Evolutionary conservation across 2,113 vertebrate species (phyloP), one percentile per base, ranked within the genome.

Genomic region (Fulica atra): DNA sequence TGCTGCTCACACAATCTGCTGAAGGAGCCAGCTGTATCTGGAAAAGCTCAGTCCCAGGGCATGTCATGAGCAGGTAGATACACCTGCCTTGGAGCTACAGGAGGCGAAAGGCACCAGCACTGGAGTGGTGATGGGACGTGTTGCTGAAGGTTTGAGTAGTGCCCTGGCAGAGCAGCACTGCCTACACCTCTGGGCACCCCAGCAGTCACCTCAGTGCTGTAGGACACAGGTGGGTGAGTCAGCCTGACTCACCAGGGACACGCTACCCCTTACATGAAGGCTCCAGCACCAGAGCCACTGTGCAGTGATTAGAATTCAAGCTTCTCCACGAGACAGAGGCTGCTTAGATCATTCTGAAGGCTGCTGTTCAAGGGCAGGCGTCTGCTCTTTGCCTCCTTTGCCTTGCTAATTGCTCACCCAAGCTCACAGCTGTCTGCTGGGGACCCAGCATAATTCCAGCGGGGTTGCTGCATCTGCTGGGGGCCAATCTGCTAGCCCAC

Each of bases 361-460:
- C 91, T 78, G 69, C 86, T 2, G 0, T 84, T 93, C 61, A 71
- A 86, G 66, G 77, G 57, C 77, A 68, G 70, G 29, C 33, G 69
- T 42, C 84, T 0, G 1, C 66, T 72, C 21, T 42, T 84, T 71
- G 38, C 81, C 53, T 87, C 48, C 21, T 51, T 65, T 79, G 48
- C 63, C 59, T 78, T 59, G 8, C 38, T 83, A 51, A 16, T 31
- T 65, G 48, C 53, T 89, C n/a, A n/a, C 28, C 16, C 35, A 69
- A 66, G 51, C 15, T 90, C 1, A 0, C 9, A 5, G 28, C 18
- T 0, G 3, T 53, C 83, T 7, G 0, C 28, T 63, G 50, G 21
- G 23, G 44, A 17, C 23, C 25, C 21, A 54, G 65, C 14, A 3
- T 35, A 14, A 1, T 87, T 20, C 64, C 21, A 2, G 20, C 56